These are phyloP conservation scores for Cladorhizidae sp. DNA, from an alignment of 37 sponge, comb jelly and placozoan genomes.

Conservation along the genomic window DNA sequence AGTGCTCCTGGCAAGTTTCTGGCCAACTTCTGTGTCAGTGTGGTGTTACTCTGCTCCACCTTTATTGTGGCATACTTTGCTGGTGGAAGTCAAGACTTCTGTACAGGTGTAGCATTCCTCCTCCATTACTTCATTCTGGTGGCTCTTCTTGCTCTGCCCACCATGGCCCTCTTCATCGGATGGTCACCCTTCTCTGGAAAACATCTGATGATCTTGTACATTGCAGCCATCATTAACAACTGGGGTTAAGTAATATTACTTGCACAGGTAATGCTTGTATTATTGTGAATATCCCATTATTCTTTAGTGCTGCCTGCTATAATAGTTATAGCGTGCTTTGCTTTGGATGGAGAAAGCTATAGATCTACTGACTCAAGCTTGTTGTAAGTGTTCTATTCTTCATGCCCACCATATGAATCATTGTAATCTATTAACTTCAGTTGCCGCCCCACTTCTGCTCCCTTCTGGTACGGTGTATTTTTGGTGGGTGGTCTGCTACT, in stretches of 20 bases:
- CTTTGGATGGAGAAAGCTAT: background rate
- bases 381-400: slow-evolving; percentile 17
- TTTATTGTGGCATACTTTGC: slow-evolving; percentile 11
- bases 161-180: slow-evolving; percentile 6
- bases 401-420: background rate
- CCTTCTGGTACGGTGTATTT: slow-evolving; percentile 28
- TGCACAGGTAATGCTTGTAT: background rate
- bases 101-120: background rate
- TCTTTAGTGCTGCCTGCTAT: slow-evolving; percentile 20
- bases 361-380: background rate
- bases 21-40: slow-evolving; percentile 17
- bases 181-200: background rate
- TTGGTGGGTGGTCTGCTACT: slow-evolving; percentile 5
- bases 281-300: background rate
- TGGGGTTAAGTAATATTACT: slow-evolving; percentile 36
- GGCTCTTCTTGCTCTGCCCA: background rate
- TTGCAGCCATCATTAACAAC: background rate
- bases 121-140: slow-evolving; percentile 30
- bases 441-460: slow-evolving; percentile 14
- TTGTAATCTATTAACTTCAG: background rate
- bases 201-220: background rate
- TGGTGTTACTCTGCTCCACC: background rate
- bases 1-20: slow-evolving; percentile 14
- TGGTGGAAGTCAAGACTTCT: background rate
- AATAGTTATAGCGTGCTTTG: background rate